Evolutionary conservation across 2,113 vertebrate species (phyloP), one percentile per base, ranked within the genome.

Genomic region (Abramis brama): DNA sequence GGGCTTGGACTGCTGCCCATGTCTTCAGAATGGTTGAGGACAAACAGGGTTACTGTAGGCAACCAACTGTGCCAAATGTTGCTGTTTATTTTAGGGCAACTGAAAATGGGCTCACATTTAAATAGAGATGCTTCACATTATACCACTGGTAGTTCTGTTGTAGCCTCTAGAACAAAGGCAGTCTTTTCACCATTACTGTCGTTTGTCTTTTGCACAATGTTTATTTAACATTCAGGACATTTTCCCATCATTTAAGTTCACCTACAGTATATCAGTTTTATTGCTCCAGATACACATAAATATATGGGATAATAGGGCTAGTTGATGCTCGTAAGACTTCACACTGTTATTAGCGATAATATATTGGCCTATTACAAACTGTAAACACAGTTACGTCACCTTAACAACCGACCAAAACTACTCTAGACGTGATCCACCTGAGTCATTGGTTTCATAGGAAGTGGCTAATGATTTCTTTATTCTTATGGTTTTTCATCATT

Each of bases 301-400:
- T 59, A 82, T 36, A 62, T 36, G 36, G 23, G 50, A 76, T 50
- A 19, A 25, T 64, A 71, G 76, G 39, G 21, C 17, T 47, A 50
- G 62, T 60, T 88, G 64, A 5, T 43, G 55, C 21, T 43, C 15
- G 25, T 39, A 73, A 39, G 81, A 68, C 43, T 66, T 45, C 25
- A 64, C 64, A 62, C 74, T 80, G 76, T 59, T 86, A 62, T 78
- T 39, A 60, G 59, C n/a, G n/a, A 70, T 86, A 79, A 86, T 86
- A 52, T 85, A 85, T 89, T 82, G 43, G 25, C 12, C 45, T 13
- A 3, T 85, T 87, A 82, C 33, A 33, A 78, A 82, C 23, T 27
- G 21, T 83, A 81, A 43, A 55, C 89, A 90, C 89, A 91, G 88
- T 91, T 75, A 84, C 33, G 91, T 92, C 90, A 85, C 90, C 90